These are phyloP conservation scores for Indri indri DNA, from an alignment of 2,113 vertebrate genomes.

Conservation along the genomic window DNA sequence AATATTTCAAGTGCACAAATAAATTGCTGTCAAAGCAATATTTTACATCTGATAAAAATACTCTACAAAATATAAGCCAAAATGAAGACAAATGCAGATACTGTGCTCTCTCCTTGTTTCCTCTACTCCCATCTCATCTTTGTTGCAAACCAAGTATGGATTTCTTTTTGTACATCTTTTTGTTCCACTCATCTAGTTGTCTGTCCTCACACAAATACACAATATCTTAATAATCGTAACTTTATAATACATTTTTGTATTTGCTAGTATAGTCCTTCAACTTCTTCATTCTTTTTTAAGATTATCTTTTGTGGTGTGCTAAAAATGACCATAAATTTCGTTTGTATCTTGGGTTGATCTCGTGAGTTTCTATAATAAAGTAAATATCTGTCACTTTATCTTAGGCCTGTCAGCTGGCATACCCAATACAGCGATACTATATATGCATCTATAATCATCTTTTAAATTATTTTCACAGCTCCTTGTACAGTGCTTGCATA, in stretches of 20 bases:
- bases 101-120: not conserved
- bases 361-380: not conserved
- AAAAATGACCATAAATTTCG: not conserved
- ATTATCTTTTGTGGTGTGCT: not conserved
- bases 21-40: not conserved
- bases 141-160: not conserved
- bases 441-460: not conserved
- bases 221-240: no score
- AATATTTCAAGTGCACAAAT: not conserved
- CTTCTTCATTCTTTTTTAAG: not conserved
- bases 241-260: not conserved
- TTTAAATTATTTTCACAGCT: slow-evolving; percentile 13
- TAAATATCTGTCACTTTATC: not conserved
- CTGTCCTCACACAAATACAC: no score
- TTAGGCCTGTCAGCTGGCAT: not conserved
- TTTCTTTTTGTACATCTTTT: not conserved
- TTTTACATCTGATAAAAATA: no score
- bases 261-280: not conserved
- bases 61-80: not conserved
- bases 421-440: not conserved
- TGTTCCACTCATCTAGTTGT: no score
- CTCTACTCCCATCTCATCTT: not conserved
- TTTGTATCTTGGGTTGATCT: not conserved
- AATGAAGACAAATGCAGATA: not conserved
- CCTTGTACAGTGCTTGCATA: not conserved